These are phyloP conservation scores for Dipodomys merriami DNA, from an alignment of 2,113 vertebrate genomes.

Conservation along the genomic window DNA sequence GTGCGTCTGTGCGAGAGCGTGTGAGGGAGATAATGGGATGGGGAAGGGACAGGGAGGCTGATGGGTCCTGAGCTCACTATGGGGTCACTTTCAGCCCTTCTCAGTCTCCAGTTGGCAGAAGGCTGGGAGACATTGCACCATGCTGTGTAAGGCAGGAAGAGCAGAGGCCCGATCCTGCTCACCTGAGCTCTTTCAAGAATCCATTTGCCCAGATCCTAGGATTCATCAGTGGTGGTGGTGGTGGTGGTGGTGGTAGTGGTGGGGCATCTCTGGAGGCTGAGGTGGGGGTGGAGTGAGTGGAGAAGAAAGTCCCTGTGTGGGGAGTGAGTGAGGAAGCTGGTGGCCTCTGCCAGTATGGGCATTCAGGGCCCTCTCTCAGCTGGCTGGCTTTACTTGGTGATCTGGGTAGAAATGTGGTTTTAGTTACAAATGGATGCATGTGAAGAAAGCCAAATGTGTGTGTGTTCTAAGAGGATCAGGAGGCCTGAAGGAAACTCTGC, in stretches of 20 bases:
- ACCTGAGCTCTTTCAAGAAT: background rate
- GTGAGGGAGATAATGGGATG: background rate
- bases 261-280: background rate
- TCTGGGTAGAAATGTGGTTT: background rate
- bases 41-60: constrained; percentile 44
- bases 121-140: background rate
- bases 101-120: background rate
- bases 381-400: background rate
- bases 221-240: background rate
- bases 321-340: no score
- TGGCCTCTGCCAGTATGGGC: background rate
- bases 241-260: background rate
- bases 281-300: no score
- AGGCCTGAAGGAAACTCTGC: background rate
- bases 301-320: background rate
- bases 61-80: background rate
- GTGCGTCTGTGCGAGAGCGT: background rate
- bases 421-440: background rate
- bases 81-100: background rate
- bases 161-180: background rate
- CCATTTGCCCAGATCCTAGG: background rate
- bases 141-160: background rate
- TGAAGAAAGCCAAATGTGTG: background rate
- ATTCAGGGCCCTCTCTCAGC: background rate
- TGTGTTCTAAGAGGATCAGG: background rate